A percentile compares a stretch with the other conserved stretches of the same genome.
phyloP scores from a whole-genome alignment of 2,888 invertebrate genomes.

The Scaeva pyrastri region DNA sequence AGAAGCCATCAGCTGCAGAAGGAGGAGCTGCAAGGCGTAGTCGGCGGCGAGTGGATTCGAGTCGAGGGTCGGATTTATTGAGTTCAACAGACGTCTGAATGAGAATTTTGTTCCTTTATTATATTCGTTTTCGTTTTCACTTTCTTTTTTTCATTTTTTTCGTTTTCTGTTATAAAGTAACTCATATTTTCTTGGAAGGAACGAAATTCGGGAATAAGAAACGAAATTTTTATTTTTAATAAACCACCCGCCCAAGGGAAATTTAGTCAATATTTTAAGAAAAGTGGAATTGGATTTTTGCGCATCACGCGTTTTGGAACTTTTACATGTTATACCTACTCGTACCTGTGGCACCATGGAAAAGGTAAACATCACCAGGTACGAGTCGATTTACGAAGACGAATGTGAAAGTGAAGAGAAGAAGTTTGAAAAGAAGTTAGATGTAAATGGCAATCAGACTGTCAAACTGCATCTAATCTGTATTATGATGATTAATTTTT shows the following conservation, averaged over 20 bases:
- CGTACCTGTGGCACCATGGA: neutral
- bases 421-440: neutral
- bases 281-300: constrained; percentile 1
- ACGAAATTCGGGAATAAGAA: constrained; percentile 24
- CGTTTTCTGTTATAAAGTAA: too few relatives aligned
- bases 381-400: neutral
- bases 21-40: too few relatives aligned
- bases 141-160: constrained; percentile 15
- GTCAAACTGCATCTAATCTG: too few relatives aligned
- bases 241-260: constrained; percentile 60
- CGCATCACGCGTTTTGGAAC: neutral
- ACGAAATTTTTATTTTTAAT: constrained; percentile 60
- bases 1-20: constrained; percentile 1
- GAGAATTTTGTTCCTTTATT: constrained; percentile 32
- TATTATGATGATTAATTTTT: too few relatives aligned
- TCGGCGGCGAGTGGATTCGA: too few relatives aligned
- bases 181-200: neutral
- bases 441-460: too few relatives aligned
- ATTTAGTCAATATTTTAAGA: constrained; percentile 47
- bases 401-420: neutral
- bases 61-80: constrained; percentile 22
- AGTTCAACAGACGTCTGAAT: constrained; percentile 43
- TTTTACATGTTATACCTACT: neutral
- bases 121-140: constrained; percentile 2
- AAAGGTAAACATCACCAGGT: neutral